These are phyloP conservation scores for Progne subis DNA, from an alignment of 2,113 vertebrate genomes.

Conservation along the genomic window DNA sequence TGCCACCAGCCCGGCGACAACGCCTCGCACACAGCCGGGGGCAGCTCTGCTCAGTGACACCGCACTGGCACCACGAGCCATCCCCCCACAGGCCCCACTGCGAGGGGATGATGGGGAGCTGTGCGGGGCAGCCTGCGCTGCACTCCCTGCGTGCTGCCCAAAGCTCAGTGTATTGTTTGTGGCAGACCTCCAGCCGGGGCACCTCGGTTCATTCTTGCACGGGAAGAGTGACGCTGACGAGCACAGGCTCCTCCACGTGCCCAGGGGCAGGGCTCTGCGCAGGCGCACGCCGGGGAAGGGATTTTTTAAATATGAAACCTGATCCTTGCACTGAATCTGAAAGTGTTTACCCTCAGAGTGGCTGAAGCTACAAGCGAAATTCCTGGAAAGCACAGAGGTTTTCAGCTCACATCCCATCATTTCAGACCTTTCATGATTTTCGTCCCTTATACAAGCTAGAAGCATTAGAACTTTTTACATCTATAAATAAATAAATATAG, in stretches of 20 bases:
- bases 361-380: not conserved
- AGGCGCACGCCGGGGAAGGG: rapidly evolving
- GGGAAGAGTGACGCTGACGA: not conserved
- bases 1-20: not conserved
- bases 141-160: not conserved
- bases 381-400: constrained; percentile 34
- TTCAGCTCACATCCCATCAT: not conserved
- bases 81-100: no score
- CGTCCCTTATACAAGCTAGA: not conserved
- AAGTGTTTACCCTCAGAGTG: not conserved
- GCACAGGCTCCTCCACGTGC: not conserved
- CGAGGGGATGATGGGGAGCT: rapidly evolving
- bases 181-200: constrained; percentile 21
- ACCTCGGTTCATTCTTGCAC: not conserved
- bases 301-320: not conserved
- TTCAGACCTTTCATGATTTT: not conserved
- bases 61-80: not conserved
- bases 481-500: not conserved
- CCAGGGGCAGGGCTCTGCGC: not conserved
- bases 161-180: not conserved
- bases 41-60: rapidly evolving
- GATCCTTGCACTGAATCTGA: not conserved
- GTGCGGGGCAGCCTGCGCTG: not conserved
- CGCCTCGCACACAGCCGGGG: not conserved
- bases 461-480: not conserved